Percentiles rank a stretch among this genome's conserved stretches.
phyloP scores from a whole-genome alignment of 1,140 invertebrate genomes.

The Bombus impatiens region DNA sequence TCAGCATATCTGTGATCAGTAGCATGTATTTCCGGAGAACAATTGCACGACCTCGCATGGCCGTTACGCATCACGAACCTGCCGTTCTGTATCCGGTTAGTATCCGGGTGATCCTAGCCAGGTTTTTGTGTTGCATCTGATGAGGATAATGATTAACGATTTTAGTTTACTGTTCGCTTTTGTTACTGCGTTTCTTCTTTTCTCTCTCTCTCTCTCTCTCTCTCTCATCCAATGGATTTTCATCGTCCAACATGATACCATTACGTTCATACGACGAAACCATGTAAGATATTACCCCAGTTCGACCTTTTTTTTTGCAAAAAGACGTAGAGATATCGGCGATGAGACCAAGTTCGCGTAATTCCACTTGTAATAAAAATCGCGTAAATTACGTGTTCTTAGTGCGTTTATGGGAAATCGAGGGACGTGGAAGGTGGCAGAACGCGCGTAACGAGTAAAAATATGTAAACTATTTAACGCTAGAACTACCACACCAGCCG shows the following conservation, averaged over 20 bases:
- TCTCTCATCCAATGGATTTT: background rate
- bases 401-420: too few relatives aligned
- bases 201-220: background rate
- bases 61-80: conserved; percentile 59
- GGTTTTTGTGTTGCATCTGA: conserved; percentile 35
- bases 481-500: too few relatives aligned
- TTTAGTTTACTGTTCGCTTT: background rate
- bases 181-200: background rate
- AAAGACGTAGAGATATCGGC: background rate
- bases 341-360: too few relatives aligned
- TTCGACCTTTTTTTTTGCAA: background rate
- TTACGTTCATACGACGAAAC: background rate
- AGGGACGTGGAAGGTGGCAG: too few relatives aligned
- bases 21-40: conserved; percentile 60
- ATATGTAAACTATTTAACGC: too few relatives aligned
- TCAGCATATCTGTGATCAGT: conserved; percentile 54
- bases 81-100: conserved; percentile 55
- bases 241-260: background rate
- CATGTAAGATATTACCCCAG: background rate
- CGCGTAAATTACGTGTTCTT: too few relatives aligned
- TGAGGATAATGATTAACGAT: conserved; percentile 28
- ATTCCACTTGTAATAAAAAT: too few relatives aligned
- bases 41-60: conserved; percentile 56
- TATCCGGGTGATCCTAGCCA: conserved; percentile 53
- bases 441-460: too few relatives aligned